Conservation (phyloP, 2,888 invertebrate species). For the Taenaris catops region DNA sequence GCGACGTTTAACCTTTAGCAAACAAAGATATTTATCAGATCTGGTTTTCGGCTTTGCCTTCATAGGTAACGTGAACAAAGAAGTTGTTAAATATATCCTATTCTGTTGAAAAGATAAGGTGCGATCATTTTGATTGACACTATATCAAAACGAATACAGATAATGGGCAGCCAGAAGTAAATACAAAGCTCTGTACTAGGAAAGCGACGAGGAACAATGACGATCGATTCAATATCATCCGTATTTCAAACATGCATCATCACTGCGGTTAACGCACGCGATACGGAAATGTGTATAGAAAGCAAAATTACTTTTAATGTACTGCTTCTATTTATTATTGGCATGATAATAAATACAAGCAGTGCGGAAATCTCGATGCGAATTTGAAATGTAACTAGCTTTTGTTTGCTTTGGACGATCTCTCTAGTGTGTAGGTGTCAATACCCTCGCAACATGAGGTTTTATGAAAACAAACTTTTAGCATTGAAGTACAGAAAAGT, state of each 20-base stretch:
- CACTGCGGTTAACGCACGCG: constrained; percentile 20
- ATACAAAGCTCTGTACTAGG: constrained; percentile 15
- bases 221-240: constrained; percentile 10
- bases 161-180: constrained; percentile 20
- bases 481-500: too few relatives aligned
- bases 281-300: constrained; percentile 25
- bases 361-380: too few relatives aligned
- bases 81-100: constrained; percentile 7
- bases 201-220: constrained; percentile 17
- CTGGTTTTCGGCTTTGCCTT: constrained; percentile 8
- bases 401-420: too few relatives aligned
- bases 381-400: too few relatives aligned
- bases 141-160: constrained; percentile 14
- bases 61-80: constrained; percentile 2
- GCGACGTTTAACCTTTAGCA: constrained; percentile 12
- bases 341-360: too few relatives aligned
- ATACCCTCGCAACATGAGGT: too few relatives aligned
- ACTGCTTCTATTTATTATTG: constrained; percentile 4
- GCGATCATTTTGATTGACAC: constrained; percentile 20
- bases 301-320: constrained; percentile 15
- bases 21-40: constrained; percentile 14
- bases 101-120: constrained; percentile 10
- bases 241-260: constrained; percentile 20
- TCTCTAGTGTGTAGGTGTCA: too few relatives aligned
- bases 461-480: too few relatives aligned